Evolutionary conservation across 2,113 vertebrate genomes (phyloP).

Genomic region (Cyphomyrus plagiostoma): DNA sequence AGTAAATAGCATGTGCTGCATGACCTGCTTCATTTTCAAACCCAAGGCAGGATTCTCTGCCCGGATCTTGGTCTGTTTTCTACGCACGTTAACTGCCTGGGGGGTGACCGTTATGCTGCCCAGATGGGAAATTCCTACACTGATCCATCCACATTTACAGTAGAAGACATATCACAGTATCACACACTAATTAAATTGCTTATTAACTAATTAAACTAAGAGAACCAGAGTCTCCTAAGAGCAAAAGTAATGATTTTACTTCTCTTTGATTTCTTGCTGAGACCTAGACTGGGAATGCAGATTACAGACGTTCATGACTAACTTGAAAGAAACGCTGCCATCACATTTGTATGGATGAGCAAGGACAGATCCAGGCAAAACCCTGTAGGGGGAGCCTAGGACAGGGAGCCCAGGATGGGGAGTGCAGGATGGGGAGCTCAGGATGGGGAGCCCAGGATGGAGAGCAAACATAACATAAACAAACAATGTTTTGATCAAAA

Average conservation of each 20-base stretch:
- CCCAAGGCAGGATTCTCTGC: not conserved
- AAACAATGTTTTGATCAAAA: not conserved
- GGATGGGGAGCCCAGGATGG: no score
- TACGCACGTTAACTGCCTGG: not conserved
- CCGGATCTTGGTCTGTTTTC: not conserved
- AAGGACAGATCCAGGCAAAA: not conserved
- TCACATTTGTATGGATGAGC: not conserved
- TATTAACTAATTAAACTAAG: not conserved
- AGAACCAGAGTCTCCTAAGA: not conserved
- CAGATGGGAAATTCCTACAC: not conserved
- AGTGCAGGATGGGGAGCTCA: no score
- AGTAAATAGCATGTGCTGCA: conserved; percentile 19
- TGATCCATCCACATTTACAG: not conserved
- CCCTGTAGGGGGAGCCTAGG: not conserved
- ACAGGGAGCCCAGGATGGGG: no score
- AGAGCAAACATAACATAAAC: not conserved
- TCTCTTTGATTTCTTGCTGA: not conserved
- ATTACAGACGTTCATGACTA: not conserved
- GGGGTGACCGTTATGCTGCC: not conserved
- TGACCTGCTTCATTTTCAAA: conserved; percentile 12
- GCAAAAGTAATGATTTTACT: not conserved
- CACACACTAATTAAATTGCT: not conserved
- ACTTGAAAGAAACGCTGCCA: not conserved
- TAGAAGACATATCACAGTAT: not conserved
- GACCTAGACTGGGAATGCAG: not conserved